Evolutionary conservation across 2,888 invertebrate species (phyloP).

Genomic region (Drosophila pseudotalamancana): DNA sequence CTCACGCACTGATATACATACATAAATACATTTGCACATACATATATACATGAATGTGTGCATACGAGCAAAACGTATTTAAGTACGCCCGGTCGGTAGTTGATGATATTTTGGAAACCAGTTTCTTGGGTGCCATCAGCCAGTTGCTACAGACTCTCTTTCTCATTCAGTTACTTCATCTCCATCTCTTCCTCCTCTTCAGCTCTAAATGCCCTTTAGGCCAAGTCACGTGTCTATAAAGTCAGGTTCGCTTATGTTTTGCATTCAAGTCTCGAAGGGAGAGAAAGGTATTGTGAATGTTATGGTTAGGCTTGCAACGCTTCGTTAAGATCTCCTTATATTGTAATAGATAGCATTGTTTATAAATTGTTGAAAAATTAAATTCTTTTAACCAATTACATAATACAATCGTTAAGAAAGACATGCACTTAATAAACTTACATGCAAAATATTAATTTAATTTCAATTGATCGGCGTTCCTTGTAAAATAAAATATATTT

Average conservation of each 20-base stretch:
- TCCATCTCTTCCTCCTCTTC: constrained; percentile 9
- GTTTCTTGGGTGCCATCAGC: constrained; percentile 41
- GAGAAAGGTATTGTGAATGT: constrained; percentile 8
- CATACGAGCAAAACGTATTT: constrained; percentile 19
- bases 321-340: not conserved
- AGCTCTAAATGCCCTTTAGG: constrained; percentile 30
- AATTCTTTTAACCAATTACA: not conserved
- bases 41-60: not conserved
- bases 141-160: not conserved
- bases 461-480: constrained; percentile 8
- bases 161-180: constrained; percentile 3
- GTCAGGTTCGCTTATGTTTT: constrained; percentile 33
- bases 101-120: constrained; percentile 37
- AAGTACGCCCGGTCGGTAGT: constrained; percentile 53
- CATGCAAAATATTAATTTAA: not conserved
- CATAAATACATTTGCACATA: not conserved
- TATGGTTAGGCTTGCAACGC: constrained; percentile 6
- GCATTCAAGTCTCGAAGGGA: constrained; percentile 33
- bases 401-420: too few relatives aligned
- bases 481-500: not conserved
- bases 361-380: too few relatives aligned
- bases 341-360: too few relatives aligned
- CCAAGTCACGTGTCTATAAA: constrained; percentile 48
- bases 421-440: not conserved
- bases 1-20: not conserved